phyloP scores from a whole-genome alignment of 2,888 invertebrate genomes.

The Conomelus anceps region DNA sequence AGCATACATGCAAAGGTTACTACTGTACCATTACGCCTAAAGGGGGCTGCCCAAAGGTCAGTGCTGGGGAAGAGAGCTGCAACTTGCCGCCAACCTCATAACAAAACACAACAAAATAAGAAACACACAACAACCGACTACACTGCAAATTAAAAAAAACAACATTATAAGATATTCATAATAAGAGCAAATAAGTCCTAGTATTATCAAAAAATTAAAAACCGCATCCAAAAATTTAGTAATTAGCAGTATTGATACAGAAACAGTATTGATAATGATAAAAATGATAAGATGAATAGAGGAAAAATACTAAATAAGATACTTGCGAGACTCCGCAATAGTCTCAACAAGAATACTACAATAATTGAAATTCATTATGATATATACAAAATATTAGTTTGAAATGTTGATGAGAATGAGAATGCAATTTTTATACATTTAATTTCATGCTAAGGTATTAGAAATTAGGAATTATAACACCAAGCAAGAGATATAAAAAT shows the following conservation, averaged over 20 bases:
- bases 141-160: constrained; percentile 7
- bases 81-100: constrained; percentile 51
- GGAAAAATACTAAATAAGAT: constrained; percentile 24
- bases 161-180: not conserved
- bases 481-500: too few species aligned
- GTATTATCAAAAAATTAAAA: constrained; percentile 16
- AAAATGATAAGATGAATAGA: not conserved
- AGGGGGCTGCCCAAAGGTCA: constrained; percentile 52
- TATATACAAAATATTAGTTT: not conserved
- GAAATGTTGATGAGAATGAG: too few species aligned
- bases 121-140: constrained; percentile 25
- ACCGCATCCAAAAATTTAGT: constrained; percentile 23
- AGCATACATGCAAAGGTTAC: constrained; percentile 25
- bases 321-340: not conserved
- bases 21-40: constrained; percentile 44
- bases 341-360: too few species aligned
- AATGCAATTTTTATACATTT: too few species aligned
- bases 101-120: constrained; percentile 29
- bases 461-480: too few species aligned
- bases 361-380: not conserved
- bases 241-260: not conserved
- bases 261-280: constrained; percentile 18
- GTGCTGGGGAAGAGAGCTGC: constrained; percentile 50
- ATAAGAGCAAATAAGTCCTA: constrained; percentile 7
- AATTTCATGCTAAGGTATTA: too few species aligned